phyloP scores from a whole-genome alignment of 2,113 vertebrate species.

The Ctenodactylus gundi region DNA sequence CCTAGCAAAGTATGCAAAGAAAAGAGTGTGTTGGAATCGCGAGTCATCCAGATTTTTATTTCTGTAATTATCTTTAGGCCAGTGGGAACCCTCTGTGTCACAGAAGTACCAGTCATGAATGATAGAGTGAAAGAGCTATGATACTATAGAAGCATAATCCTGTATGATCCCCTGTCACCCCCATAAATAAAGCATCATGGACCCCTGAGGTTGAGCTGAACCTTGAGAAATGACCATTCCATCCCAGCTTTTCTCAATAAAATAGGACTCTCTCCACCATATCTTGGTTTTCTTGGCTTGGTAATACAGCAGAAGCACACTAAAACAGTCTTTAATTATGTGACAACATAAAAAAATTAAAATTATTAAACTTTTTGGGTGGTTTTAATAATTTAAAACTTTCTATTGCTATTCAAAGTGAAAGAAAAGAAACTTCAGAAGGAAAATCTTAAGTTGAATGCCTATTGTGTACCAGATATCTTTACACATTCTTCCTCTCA shows the following conservation, averaged over 20 bases:
- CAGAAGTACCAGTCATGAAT: background rate
- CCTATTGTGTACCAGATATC: background rate
- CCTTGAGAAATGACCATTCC: background rate
- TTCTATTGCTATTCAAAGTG: background rate
- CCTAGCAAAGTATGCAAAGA: background rate
- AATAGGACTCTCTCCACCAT: background rate
- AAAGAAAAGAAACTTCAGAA: constrained; percentile 9
- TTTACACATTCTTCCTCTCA: background rate
- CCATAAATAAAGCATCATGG: background rate
- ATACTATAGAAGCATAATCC: background rate
- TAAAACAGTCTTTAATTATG: background rate
- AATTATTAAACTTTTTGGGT: background rate
- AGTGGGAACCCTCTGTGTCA: background rate
- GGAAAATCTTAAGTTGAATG: background rate
- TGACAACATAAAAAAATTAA: background rate
- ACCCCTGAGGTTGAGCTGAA: background rate
- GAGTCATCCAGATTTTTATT: background rate
- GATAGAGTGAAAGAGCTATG: background rate
- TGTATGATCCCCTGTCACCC: background rate
- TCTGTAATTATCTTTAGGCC: background rate
- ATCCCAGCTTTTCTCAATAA: background rate
- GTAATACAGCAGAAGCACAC: background rate
- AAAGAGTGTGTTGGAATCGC: background rate
- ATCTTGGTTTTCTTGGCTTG: background rate
- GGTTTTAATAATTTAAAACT: background rate